Base-by-base conservation (phyloP, 2,113 vertebrate species). In the Motacilla tschutschensis region DNA sequence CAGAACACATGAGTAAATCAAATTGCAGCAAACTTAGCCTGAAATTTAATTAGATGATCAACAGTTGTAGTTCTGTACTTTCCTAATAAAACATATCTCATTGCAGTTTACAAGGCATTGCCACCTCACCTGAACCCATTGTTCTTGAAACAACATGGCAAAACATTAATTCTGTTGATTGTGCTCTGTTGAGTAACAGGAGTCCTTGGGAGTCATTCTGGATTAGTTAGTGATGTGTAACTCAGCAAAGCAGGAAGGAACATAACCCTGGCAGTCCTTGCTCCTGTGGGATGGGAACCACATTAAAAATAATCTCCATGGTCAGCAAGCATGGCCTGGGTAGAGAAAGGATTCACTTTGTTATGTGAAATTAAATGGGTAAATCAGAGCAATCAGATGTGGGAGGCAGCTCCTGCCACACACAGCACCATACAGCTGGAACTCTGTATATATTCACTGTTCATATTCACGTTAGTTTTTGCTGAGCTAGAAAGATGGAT, bases 21-120 rank as follows among this genome's bases (percentile, higher is more conserved):
- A 81, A 89, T 54, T 85, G 70, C 63, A 62, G 35, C 29, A 67
- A 91, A 60, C 20, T 59, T 67, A 72, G 65, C 41, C 85, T 83
- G 77, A 75, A 81, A 85, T 89, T 85, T 86, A 85, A 88, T 91
- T 81, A 83, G 74, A 25, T 72, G 28, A 81, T 83, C n/a, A 69
- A 22, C 65, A 75, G 17, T 62, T 17, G 6, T 43, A 69, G 50
- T 58, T 85, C 54, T 72, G 24, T 41, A 40, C 17, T 80, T 87
- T 47, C 41, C 50, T 83, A 80, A 83, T 64, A 48, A 13, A 31
- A 57, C 0, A 0, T 20, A 17, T 65, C 66, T 72, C 31, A 33
- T 5, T 60, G 18, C 54, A 26, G 33, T 58, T 67, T 53, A 36
- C 18, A 47, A 48, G 58, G 38, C 35, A 51, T 60, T 71, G 25